Evolutionary conservation across 2,113 vertebrate species (phyloP), one percentile per base, ranked within the genome.

Genomic region (Thunnus thynnus): DNA sequence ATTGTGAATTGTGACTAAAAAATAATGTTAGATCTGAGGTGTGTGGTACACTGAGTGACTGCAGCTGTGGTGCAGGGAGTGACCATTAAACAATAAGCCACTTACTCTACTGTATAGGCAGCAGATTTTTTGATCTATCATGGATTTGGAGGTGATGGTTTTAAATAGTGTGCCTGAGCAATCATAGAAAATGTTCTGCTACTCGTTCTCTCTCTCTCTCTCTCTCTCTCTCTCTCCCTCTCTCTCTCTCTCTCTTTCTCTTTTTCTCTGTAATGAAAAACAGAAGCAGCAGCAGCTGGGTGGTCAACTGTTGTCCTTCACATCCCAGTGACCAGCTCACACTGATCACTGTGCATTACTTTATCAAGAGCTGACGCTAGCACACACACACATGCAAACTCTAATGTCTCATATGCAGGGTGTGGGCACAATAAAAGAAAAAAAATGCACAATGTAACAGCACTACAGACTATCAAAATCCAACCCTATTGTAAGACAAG

Each of bases 281-380:
- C 90, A 90, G 86, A 91, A 94, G 85, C 85, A 77, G 92, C 92
- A 75, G 47, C 80, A 89, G 90, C 82, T 93, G 92, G 88, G 88
- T 94, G 72, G 91, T 93, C 85, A 76, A 87, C 82, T 78, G 88
- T 85, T 82, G 92, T 94, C 96, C 96, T 97, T 97, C 96, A 95
- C 94, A 92, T 93, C 77, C 93, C 93, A 91, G 90, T 94, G 93
- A 89, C 92, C 95, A 91, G 91, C 94, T 87, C 90, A 72, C 84
- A 80, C 90, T 93, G 86, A 87, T 94, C 92, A 85, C 87, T 86
- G 73, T 13, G 65, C 80, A 88, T 86, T 86, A 93, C 87, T 91
- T 85, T 60, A 65, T 61, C 83, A 84, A 44, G 44, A 66, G 32
- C 32, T 44, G 86, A 71, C 5, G 36, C 66, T 4, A 54, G 63